Evolutionary conservation across 2,888 invertebrate genomes (phyloP), one percentile per base, ranked within the genome.

Genomic region (Morinoia aosen): DNA sequence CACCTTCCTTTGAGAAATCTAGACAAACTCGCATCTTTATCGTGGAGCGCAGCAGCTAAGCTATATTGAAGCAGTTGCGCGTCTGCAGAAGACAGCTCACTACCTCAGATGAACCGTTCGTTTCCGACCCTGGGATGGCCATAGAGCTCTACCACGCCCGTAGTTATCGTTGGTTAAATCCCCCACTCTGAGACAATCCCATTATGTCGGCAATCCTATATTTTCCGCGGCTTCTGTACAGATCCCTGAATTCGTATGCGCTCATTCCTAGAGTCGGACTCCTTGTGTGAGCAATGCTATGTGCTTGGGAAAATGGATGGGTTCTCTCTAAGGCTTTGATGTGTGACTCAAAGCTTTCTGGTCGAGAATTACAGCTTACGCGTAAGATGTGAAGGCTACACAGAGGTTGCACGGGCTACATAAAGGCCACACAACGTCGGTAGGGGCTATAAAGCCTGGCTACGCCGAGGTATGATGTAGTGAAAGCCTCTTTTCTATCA

Each of bases 161-260:
- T 40, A 39, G 40, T 90, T 90, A 90, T 90, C 90, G 90, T 90
- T 14, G 25, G 1, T 14, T 48, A 90, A 90, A 90, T 40, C 90
- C 90, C 40, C 40, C 40, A 48, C 48, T 19, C 90, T 90, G 90
- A 90, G 90, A 90, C 90, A 90, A 90, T 90, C 40, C 90, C 90
- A 90, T 90, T 40, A 90, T 48, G 90, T 90, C 40, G 90, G 90
- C 90, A 90, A 40, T 39, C 48, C 90, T 48, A 90, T 90, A 90
- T 90, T 48, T 48, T 40, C 40, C 39, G 90, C 40, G 40, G 90
- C 90, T 90, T 40, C 90, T 90, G 16, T 48, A 90, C 76, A 33
- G 76, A 76, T 76, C 76, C 76, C 76, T 25, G 76, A 76, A 76
- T 76, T 76, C 25, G 76, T 76, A 33, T 33, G 76, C 76, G 33